Conservation (phyloP, 2,113 vertebrate species). For the Apistogramma diplotaenia region DNA sequence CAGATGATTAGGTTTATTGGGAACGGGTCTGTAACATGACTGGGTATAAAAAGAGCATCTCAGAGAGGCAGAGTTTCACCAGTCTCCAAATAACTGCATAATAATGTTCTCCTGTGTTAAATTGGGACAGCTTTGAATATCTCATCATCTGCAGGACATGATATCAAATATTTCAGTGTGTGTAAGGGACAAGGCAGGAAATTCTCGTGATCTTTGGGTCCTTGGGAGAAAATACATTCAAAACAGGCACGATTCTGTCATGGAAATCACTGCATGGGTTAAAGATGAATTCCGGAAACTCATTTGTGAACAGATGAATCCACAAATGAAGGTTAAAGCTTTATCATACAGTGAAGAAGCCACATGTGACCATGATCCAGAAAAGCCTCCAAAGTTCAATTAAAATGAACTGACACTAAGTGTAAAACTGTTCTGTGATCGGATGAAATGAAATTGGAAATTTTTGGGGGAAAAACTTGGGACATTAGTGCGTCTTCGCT, state of each 20-base stretch:
- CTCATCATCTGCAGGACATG: background rate
- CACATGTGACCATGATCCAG: background rate
- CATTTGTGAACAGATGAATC: background rate
- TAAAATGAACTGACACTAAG: background rate
- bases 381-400: background rate
- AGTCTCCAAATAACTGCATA: background rate
- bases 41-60: background rate
- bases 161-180: background rate
- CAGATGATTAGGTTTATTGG: background rate
- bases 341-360: background rate
- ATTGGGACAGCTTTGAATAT: background rate
- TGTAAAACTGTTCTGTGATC: background rate
- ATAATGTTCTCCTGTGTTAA: background rate
- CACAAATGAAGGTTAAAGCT: background rate
- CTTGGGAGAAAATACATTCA: background rate
- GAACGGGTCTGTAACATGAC: rapidly evolving
- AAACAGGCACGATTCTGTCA: background rate
- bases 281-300: background rate
- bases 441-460: background rate
- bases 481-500: background rate
- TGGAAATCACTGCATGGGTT: background rate
- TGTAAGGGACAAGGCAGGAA: background rate
- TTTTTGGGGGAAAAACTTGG: too few species aligned
- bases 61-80: background rate
- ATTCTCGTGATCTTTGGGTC: background rate